Percentiles rank a stretch among this genome's conserved stretches.
phyloP scores from a whole-genome alignment of 2,797 vertebrate species.

The Yasuhikotakia modesta region DNA sequence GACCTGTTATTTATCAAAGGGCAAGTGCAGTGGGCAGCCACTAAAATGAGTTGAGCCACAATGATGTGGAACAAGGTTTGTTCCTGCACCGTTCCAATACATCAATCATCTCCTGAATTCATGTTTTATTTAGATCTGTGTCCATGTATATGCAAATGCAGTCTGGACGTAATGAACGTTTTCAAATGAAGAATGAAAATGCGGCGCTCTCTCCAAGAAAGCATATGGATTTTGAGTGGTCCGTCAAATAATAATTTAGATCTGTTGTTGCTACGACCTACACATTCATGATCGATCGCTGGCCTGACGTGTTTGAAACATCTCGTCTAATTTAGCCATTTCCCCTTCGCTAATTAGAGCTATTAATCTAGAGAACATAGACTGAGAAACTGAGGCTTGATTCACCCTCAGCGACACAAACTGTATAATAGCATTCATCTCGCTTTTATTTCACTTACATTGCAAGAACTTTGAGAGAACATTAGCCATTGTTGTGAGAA shows the following conservation, averaged over 20 bases:
- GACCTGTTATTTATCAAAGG: neutral
- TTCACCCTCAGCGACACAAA: constrained; percentile 35
- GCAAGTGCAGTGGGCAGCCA: too few relatives aligned
- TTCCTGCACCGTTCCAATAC: neutral
- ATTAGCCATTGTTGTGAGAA: too few relatives aligned
- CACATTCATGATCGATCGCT: constrained; percentile 51
- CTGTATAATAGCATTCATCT: constrained; percentile 12
- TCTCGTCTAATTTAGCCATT: constrained; percentile 56
- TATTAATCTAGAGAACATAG: constrained; percentile 57
- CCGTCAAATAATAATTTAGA: constrained; percentile 46
- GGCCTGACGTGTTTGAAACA: constrained; percentile 28
- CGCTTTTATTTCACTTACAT: too few relatives aligned
- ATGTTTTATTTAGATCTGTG: constrained; percentile 6
- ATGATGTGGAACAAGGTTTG: too few relatives aligned
- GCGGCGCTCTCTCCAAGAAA: constrained; percentile 26
- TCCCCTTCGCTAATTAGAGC: constrained; percentile 57
- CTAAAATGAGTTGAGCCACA: too few relatives aligned
- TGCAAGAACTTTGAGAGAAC: too few relatives aligned
- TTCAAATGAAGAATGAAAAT: constrained; percentile 36
- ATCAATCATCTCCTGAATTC: neutral
- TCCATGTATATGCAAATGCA: neutral
- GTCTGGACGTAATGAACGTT: constrained; percentile 32
- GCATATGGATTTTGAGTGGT: constrained; percentile 38
- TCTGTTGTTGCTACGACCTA: constrained; percentile 45
- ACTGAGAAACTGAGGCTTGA: constrained; percentile 38